These are phyloP conservation scores for Thecophora atra DNA, from an alignment of 2,888 invertebrate genomes.

Conservation along the genomic window DNA sequence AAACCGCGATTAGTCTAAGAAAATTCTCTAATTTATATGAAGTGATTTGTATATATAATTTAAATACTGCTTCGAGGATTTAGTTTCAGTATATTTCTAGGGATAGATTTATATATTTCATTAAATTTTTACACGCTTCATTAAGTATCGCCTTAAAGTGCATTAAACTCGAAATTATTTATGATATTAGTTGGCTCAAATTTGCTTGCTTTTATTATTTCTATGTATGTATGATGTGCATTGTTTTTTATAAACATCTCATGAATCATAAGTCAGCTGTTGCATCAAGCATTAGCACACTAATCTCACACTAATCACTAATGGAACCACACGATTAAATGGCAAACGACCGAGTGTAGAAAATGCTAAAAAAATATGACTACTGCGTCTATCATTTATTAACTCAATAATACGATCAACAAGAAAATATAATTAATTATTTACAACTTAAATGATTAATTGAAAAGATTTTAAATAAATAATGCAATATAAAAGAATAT, in stretches of 20 bases:
- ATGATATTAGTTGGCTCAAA: not conserved
- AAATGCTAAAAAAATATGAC: no score
- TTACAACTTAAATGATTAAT: no score
- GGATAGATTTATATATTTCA: not conserved
- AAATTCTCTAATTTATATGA: slow-evolving; percentile 40
- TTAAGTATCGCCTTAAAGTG: slow-evolving; percentile 26
- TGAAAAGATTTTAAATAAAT: no score
- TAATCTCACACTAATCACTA: no score
- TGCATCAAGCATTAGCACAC: not conserved
- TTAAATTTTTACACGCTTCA: slow-evolving; percentile 47
- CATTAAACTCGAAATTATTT: not conserved
- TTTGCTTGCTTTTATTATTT: not conserved
- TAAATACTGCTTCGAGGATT: not conserved
- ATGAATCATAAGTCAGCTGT: not conserved
- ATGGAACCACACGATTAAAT: not conserved
- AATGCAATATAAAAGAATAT: no score
- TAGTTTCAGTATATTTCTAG: not conserved
- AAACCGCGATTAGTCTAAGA: slow-evolving; percentile 52
- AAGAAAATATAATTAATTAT: no score
- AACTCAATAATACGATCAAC: no score
- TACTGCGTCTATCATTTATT: no score
- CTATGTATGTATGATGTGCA: no score
- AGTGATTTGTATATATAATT: not conserved
- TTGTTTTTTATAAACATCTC: no score
- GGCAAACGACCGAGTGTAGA: no score